Percentiles rank a stretch among this genome's conserved stretches.
Evolutionary conservation across 2,113 vertebrate genomes (phyloP).

Genomic region (Apistogramma diplotaenia): DNA sequence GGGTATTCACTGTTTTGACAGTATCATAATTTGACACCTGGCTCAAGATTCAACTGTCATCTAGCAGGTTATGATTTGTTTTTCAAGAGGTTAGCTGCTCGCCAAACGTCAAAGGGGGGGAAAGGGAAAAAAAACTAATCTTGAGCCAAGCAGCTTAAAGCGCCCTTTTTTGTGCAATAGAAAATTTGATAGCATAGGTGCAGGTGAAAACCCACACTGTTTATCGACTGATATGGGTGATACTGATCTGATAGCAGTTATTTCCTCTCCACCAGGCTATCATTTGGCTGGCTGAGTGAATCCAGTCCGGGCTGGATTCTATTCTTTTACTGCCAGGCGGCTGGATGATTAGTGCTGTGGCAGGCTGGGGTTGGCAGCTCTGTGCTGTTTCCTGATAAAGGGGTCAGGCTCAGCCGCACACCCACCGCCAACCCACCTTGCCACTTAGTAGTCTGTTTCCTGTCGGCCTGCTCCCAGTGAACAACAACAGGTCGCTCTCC

Average conservation of each 20-base stretch:
- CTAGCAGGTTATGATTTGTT: conserved; percentile 33
- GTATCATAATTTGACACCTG: conserved; percentile 16
- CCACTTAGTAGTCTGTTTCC: conserved; percentile 44
- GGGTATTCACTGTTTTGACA: conserved; percentile 8
- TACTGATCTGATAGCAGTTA: conserved; percentile 68
- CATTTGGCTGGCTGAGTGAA: conserved; percentile 59
- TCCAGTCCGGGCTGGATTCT: conserved; percentile 35
- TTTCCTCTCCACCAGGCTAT: conserved; percentile 57
- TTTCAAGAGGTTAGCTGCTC: conserved; percentile 31
- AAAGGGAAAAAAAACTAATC: conserved; percentile 20
- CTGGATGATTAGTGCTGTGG: conserved; percentile 55
- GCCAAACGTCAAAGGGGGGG: neutral
- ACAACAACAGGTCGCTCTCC: conserved; percentile 18
- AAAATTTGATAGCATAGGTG: conserved; percentile 33
- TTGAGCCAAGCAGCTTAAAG: conserved; percentile 36
- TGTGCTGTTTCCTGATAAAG: conserved; percentile 54
- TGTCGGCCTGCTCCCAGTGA: conserved; percentile 8
- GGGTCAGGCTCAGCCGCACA: conserved; percentile 53
- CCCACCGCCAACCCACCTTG: conserved; percentile 32
- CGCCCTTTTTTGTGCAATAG: conserved; percentile 23
- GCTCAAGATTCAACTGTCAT: conserved; percentile 31
- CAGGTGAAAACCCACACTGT: conserved; percentile 54
- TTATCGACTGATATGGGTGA: conserved; percentile 64
- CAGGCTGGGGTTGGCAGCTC: conserved; percentile 35
- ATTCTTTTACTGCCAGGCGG: conserved; percentile 61